Conservation (phyloP, 2,797 vertebrate species). For the Parauchenoglanis punctatus region DNA sequence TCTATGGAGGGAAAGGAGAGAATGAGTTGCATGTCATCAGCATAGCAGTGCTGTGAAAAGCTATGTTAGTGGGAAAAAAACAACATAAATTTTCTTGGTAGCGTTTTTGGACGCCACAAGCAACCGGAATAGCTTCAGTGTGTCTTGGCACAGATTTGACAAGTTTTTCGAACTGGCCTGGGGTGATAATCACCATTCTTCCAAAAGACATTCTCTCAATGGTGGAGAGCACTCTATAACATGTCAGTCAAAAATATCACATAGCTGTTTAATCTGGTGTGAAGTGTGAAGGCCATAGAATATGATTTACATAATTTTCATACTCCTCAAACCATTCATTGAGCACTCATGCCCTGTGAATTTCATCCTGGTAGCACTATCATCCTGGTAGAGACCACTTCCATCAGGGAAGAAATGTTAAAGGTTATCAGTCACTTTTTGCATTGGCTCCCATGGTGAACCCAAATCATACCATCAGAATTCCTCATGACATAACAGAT, state of each 20-base stretch:
- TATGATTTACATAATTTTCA: conserved; percentile 9
- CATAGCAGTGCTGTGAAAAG: no score
- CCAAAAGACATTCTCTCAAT: not conserved
- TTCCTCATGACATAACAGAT: no score
- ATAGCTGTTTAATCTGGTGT: not conserved
- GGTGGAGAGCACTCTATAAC: not conserved
- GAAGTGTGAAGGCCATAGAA: not conserved
- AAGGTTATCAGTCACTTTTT: not conserved
- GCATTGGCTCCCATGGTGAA: not conserved
- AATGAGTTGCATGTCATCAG: no score
- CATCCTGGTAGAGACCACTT: not conserved
- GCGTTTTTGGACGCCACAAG: no score
- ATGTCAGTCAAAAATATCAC: not conserved
- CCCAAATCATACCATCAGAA: not conserved
- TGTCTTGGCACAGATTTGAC: no score
- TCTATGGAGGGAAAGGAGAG: not conserved
- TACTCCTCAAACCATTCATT: not conserved
- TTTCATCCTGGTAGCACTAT: not conserved
- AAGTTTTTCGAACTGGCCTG: no score
- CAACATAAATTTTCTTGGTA: no score
- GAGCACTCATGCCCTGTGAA: not conserved
- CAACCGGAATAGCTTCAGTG: no score
- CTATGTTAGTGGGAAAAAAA: no score
- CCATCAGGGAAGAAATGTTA: not conserved
- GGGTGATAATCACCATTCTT: not conserved